These are phyloP conservation scores for Plodia interpunctella DNA, from an alignment of 1,140 invertebrate genomes.

Conservation along the genomic window DNA sequence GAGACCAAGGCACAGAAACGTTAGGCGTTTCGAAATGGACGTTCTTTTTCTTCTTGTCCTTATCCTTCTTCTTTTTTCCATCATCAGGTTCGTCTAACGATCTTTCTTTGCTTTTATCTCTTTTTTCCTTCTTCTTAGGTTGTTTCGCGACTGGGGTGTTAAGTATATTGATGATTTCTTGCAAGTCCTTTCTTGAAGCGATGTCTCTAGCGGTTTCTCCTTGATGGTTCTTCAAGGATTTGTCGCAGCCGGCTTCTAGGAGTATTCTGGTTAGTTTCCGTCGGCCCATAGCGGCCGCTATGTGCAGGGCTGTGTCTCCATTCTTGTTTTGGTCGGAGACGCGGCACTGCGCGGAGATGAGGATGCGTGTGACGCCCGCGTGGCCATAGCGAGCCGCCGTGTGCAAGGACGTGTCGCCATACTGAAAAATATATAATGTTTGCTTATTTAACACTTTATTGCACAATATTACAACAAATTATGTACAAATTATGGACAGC, in stretches of 20 bases:
- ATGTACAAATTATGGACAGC: too few species aligned
- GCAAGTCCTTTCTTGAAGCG: slow-evolving; percentile 89
- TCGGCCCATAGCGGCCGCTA: slow-evolving; percentile 94
- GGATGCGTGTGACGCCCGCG: slow-evolving; percentile 95
- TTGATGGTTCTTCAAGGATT: slow-evolving; percentile 91
- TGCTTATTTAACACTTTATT: too few species aligned
- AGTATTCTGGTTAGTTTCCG: slow-evolving; percentile 94
- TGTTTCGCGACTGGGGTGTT: slow-evolving; percentile 79
- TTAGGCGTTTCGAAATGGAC: slow-evolving; percentile 66
- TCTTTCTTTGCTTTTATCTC: slow-evolving; percentile 72
- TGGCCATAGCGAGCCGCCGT: slow-evolving; percentile 96
- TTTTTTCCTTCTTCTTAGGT: slow-evolving; percentile 66
- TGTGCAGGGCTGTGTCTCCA: slow-evolving; percentile 95
- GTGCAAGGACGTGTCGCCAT: slow-evolving; percentile 96
- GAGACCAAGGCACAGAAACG: slow-evolving; percentile 83
- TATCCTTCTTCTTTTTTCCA: slow-evolving; percentile 53
- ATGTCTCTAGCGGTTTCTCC: slow-evolving; percentile 94
- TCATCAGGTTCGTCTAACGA: slow-evolving; percentile 62
- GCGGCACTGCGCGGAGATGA: slow-evolving; percentile 92
- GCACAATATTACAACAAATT: too few species aligned
- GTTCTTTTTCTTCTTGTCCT: slow-evolving; percentile 76
- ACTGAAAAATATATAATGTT: slow-evolving; percentile 78
- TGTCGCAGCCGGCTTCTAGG: slow-evolving; percentile 90
- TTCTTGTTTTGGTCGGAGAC: slow-evolving; percentile 97
- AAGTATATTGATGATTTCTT: slow-evolving; percentile 88